Base-by-base conservation (phyloP, 2,113 vertebrate genomes). In the Hippocampus abdominalis region DNA sequence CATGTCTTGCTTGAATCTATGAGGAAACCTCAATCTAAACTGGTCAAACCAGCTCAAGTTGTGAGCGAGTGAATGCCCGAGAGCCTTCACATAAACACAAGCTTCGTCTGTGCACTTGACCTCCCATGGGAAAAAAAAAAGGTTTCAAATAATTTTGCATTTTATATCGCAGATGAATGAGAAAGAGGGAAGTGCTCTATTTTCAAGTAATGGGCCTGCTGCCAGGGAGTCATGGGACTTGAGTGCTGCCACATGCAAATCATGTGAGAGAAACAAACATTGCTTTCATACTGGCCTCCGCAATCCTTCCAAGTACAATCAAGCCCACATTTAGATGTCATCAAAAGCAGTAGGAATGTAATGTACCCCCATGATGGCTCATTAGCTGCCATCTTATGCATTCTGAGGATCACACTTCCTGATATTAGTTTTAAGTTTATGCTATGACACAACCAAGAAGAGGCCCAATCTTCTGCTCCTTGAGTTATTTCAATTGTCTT, bases 281-380 rank as follows among this genome's bases (percentile, higher is more conserved):
- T 82, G 77, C 88, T 88, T 91, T 92, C 81, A 89, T 86, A 9
- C 67, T 65, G 40, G 60, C 61, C 51, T 69, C 27, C 62, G 29
- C 27, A 11, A 66, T 70, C 82, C 76, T 73, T 16, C 72, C 59
- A 79, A 51, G 73, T 87, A 91, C 90, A 90, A 90, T 88, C 64
- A 78, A 71, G 75, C 91, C 91, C 88, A 92, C 91, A 81, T 79
- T 83, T 88, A 90, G 89, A 92, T 86, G 90, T 92, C 85, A 89
- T 90, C 87, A 86, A 73, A 81, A 74, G 70, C 84, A 88, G 51
- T 61, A 79, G 59, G 76, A 87, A 84, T 86, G 88, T 67, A 66
- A 81, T 70, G 76, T 72, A 59, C 25, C 29, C 69, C 75, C 44
- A 64, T 71, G 81, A 60, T 72, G 71, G 39, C 51, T 54, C 78